These are phyloP conservation scores for Adelognathus sp. DNA, from an alignment of 2,888 invertebrate genomes.

Conservation along the genomic window DNA sequence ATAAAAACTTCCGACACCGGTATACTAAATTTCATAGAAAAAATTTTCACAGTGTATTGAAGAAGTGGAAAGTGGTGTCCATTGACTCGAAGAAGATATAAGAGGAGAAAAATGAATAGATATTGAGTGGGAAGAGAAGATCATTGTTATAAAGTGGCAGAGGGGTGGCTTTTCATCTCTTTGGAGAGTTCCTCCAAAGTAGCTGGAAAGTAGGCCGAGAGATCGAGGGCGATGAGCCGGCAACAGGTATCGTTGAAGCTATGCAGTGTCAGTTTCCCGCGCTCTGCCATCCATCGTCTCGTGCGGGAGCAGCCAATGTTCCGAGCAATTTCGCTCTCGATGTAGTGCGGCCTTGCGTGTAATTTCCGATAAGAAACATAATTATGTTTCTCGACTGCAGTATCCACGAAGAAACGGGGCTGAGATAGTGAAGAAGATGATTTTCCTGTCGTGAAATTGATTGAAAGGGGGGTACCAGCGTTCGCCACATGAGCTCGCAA, in stretches of 20 bases:
- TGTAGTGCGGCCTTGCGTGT: not conserved
- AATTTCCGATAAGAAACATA: not conserved
- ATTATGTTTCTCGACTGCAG: constrained; percentile 23
- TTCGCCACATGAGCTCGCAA: constrained; percentile 69
- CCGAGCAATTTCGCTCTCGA: constrained; percentile 7
- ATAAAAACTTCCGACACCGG: too few species aligned
- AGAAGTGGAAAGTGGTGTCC: too few species aligned
- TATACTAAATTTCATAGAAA: too few species aligned
- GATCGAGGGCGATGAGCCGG: constrained; percentile 27
- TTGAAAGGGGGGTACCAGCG: constrained; percentile 22
- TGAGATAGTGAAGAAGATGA: not conserved
- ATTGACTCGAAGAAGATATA: too few species aligned
- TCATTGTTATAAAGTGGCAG: constrained; percentile 49
- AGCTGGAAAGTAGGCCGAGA: constrained; percentile 27
- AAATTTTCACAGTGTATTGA: too few species aligned
- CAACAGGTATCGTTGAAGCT: constrained; percentile 36
- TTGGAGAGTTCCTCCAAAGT: not conserved
- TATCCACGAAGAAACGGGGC: not conserved
- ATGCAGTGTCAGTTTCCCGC: not conserved
- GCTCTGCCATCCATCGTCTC: not conserved
- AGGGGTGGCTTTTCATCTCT: constrained; percentile 57
- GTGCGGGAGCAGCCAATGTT: not conserved
- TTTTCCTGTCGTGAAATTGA: not conserved
- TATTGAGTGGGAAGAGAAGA: too few species aligned
- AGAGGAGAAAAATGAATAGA: too few species aligned